Evolutionary conservation across 2,888 invertebrate species (phyloP).

Genomic region (Cistogaster globosa): DNA sequence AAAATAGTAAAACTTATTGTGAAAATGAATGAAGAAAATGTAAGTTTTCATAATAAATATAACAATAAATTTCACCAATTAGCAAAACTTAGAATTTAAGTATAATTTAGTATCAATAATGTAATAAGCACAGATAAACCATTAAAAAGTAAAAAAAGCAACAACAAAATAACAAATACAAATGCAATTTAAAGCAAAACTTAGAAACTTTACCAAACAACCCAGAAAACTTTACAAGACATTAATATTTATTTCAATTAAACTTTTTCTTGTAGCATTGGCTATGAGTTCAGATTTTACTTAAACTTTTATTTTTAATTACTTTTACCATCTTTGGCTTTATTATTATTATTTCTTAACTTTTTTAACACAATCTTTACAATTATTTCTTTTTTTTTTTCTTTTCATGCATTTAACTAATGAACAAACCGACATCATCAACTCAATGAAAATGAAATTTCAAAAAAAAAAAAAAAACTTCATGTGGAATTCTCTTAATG

Average conservation of each 20-base stretch:
- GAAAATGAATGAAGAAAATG: slow-evolving; percentile 10
- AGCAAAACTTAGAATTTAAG: slow-evolving; percentile 14
- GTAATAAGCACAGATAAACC: neutral
- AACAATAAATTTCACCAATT: slow-evolving; percentile 36
- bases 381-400: slow-evolving; percentile 14
- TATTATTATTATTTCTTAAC: slow-evolving; percentile 17
- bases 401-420: slow-evolving; percentile 49
- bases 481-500: slow-evolving; percentile 1
- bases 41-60: too few species aligned
- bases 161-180: too few species aligned
- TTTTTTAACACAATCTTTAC: slow-evolving; percentile 25
- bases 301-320: slow-evolving; percentile 58
- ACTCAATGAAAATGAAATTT: slow-evolving; percentile 28
- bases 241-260: slow-evolving; percentile 66
- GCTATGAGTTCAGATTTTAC: slow-evolving; percentile 41
- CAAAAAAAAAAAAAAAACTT: neutral
- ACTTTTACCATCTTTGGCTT: slow-evolving; percentile 50
- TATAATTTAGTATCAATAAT: neutral
- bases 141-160: neutral
- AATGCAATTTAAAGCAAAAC: neutral
- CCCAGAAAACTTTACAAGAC: slow-evolving; percentile 7
- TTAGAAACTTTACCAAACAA: neutral
- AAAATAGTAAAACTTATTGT: neutral
- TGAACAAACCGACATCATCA: slow-evolving; percentile 8
- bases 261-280: slow-evolving; percentile 35